Base-by-base conservation (phyloP, 2,888 invertebrate species). In the Thera obeliscata region DNA sequence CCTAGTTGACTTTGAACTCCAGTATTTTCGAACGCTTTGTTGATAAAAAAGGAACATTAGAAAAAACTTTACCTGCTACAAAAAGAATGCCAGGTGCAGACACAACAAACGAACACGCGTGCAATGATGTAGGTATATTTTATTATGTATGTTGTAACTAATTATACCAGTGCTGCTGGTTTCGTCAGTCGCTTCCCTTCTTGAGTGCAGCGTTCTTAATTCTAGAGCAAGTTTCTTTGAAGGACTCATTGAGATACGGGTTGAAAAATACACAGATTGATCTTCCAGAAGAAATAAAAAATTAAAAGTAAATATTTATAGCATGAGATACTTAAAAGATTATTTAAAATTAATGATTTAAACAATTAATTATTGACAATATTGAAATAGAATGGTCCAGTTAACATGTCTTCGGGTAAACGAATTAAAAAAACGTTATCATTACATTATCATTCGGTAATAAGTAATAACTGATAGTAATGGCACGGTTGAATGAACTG, bases 401-500 rank as follows among this genome's bases (percentile, higher is more conserved):
- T 22, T 22, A 22, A 22, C 22, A 22, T 22, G 22, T 22, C 22
- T 22, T 22, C 22, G 1, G 22, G 22, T 22, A 22, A 22, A 22
- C 22, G 22, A 22, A 22, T 22, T 22, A 22, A 22, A 22, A 22
- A 22, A 22, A 22, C 22, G 22, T 22, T 50, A 50, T 50, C 12
- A 12, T n/a, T 12, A 50, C 22, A 22, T 12, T 52, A 52, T 2
- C 43, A 46, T 52, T 52, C 33, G 52, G 52, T 33, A 33, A 22
- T 22, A 22, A 22, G 22, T 22, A 22, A 22, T 22, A 22, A 22
- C 22, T 22, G 49, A 33, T 2, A 41, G 12, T 9, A 49, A 35
- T 59, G 12, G 59, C 8, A 3, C 59, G 50, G 49, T 49, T 59
- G 59, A 50, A 49, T 50, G 35, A 58, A 50, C 50, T 50, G 38